Conservation (phyloP, 2,113 vertebrate genomes). For the Sprattus sprattus region DNA sequence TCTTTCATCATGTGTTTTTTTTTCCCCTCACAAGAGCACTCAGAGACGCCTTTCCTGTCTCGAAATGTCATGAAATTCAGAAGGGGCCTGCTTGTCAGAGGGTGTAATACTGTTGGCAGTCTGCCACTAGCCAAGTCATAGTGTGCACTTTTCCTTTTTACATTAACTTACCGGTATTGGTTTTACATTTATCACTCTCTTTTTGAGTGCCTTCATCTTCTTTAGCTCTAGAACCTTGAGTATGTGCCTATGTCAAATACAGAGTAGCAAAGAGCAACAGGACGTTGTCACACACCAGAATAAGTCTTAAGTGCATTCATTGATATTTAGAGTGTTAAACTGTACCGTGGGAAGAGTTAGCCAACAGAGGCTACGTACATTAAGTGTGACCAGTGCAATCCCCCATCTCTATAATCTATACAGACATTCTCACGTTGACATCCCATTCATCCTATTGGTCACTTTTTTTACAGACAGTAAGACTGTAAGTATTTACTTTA, state of each 20-base stretch:
- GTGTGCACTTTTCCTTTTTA: neutral
- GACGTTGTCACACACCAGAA: neutral
- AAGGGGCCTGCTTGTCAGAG: neutral
- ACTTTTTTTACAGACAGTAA: neutral
- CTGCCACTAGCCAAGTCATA: neutral
- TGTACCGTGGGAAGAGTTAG: neutral
- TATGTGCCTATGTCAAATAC: neutral
- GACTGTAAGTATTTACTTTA: neutral
- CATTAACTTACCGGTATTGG: neutral
- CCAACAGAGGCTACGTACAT: neutral
- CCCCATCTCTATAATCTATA: neutral
- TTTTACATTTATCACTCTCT: neutral
- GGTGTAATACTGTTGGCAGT: constrained; percentile 8
- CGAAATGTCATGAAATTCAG: constrained; percentile 4
- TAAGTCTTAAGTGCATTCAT: neutral
- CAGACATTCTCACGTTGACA: neutral
- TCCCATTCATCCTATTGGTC: neutral
- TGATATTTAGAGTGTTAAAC: neutral
- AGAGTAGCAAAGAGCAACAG: neutral
- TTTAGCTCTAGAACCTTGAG: neutral
- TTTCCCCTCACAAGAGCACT: neutral
- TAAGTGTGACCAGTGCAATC: neutral
- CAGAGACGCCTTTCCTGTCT: neutral
- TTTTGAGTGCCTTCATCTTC: neutral
- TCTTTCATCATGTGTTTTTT: constrained; percentile 15